Base-by-base conservation (phyloP, 1,140 invertebrate species). In the Sipha flava region DNA sequence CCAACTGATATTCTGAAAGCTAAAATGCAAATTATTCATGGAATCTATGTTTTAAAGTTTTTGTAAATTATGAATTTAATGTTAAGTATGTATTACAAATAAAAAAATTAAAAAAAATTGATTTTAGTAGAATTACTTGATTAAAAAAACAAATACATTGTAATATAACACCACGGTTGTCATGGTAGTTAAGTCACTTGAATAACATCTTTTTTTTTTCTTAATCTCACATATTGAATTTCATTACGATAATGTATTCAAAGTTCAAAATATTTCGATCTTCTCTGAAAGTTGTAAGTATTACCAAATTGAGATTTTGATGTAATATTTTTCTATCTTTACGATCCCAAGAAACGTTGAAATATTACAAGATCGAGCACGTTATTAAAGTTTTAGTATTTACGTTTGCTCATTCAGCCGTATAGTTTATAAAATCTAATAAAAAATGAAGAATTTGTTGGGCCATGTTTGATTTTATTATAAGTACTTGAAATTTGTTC, bases 161-260 rank as follows among this genome's bases (percentile, higher is more conserved):
- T 70, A 70, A 70, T 29, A 70, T 29, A 70, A 70, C 64, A 43
- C 64, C 37, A 23, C 3, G 66, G 40, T 45, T 26, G 37, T 45
- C 37, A 18, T 47, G 23, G 43, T 47, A 47, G 40, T 45, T 68
- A 47, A 23, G 26, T 29, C 31, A 47, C 43, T 70, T 23, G 31
- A 31, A 43, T 73, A 34, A 26, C 26, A 47, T 47, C 47, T 72
- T 72, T 73, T 31, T 9, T 52, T 43, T 73, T 37, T 52, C 34
- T 52, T 73, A 73, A 54, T 73, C 26, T 73, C 18, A 73, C 18
- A 73, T 73, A 73, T 54, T 73, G 70, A 16, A 21, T 54, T 52
- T 73, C 70, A 73, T 73, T 73, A 73, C 47, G 21, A 14, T 73
- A 73, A 73, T 73, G 70, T 26, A 52, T 54, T 14, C 3, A 34